Conservation (phyloP, 2,888 invertebrate genomes). For the Brenthis ino region DNA sequence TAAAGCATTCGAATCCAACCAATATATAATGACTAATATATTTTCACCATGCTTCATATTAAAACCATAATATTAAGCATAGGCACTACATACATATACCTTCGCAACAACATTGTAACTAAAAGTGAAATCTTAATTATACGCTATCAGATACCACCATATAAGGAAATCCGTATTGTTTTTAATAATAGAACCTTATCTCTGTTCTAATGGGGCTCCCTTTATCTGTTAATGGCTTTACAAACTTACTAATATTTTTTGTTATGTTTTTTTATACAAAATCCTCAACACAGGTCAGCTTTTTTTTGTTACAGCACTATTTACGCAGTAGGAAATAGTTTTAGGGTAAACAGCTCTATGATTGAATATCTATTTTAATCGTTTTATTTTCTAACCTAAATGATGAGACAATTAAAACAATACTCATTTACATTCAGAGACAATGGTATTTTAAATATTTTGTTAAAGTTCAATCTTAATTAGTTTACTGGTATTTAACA, state of each 20-base stretch:
- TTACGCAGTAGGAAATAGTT: constrained; percentile 47
- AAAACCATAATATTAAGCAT: background rate
- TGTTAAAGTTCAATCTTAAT: no score
- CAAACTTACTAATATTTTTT: constrained; percentile 51
- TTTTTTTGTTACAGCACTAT: constrained; percentile 34
- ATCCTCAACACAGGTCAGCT: constrained; percentile 40
- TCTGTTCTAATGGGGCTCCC: constrained; percentile 50
- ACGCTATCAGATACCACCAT: constrained; percentile 32
- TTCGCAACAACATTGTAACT: constrained; percentile 7
- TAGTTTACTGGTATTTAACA: no score
- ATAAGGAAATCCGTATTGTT: constrained; percentile 37
- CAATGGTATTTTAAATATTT: no score
- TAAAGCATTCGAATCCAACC: no score
- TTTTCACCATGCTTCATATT: no score
- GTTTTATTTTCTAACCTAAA: background rate
- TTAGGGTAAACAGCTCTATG: constrained; percentile 31
- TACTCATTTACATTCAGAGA: no score
- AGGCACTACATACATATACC: background rate
- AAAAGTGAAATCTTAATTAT: constrained; percentile 26
- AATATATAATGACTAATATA: no score
- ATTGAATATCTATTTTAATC: background rate
- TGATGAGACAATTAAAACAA: no score
- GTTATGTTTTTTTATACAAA: constrained; percentile 39
- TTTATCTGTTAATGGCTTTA: constrained; percentile 63
- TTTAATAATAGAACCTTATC: constrained; percentile 48